Base-by-base conservation (phyloP, 2,113 vertebrate genomes). In the Caracal caracal region DNA sequence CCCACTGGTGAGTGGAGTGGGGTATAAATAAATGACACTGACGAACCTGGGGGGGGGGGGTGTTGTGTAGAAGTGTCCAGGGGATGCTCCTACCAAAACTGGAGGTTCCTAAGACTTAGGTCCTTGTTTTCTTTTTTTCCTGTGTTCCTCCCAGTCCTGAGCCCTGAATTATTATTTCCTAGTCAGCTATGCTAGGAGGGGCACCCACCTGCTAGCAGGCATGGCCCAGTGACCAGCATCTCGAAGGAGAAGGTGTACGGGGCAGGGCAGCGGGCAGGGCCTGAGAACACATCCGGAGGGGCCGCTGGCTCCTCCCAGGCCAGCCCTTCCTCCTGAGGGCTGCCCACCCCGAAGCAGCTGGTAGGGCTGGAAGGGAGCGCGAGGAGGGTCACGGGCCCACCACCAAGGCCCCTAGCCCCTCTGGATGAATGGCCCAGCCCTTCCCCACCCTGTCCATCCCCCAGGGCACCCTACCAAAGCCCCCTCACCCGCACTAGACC, bases 221-320 rank as follows among this genome's bases (percentile, higher is more conserved):
- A 99, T 11, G 99, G 99, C 26, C 99, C 99, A 95, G 99, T 99
- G 97, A 99, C 99, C 98, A 99, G 98, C 98, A 99, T 99, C 98
- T 99, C 99, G 2, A 99, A 99, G 98, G 98, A 97, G 94, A 99
- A 99, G 66, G 99, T 99, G 0, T 99, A 99, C 1, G 99, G 99
- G 85, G 99, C 98, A 81, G 99, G 99, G 96, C 99, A 99, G 96
- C 98, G 99, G 86, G 99, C 99, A 66, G 97, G 98, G 96, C 99
- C 99, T 40, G 98, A 99, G 97, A 99, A 99, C 96, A 99, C 79
- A 4, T 99, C 98, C 11, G 3, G 96, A 92, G 95, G 90, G 96
- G 96, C 93, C 43, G 96, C 47, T 3, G 88, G 90, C 81, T 96
- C 93, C 85, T 94, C 96, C 93, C 90, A 65, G 86, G 93, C 66